A percentile compares a stretch with the other conserved stretches of the same genome.
Conservation (phyloP, 2,888 invertebrate species). For the Mesochorus sp. region DNA sequence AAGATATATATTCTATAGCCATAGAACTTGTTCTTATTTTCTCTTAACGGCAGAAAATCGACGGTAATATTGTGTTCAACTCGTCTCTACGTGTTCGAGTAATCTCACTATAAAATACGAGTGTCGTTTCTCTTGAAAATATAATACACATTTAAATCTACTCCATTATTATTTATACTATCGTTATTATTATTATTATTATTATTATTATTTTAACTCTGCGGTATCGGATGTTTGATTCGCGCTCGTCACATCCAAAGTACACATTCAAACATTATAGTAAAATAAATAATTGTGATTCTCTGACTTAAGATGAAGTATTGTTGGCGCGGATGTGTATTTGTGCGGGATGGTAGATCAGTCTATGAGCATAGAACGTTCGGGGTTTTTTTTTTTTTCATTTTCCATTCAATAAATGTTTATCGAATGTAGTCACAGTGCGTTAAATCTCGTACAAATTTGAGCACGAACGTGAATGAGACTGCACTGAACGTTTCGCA, state of each 20-base stretch:
- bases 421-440: conserved; percentile 10
- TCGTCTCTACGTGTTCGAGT: background rate
- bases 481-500: too few relatives aligned
- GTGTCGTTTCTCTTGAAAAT: conserved; percentile 5
- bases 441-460: too few relatives aligned
- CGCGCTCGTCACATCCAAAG: conserved; percentile 51
- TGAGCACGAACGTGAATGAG: too few relatives aligned
- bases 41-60: conserved; percentile 17
- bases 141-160: conserved; percentile 15
- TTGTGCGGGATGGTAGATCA: conserved; percentile 27
- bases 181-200: too few relatives aligned
- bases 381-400: background rate
- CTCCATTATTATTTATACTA: background rate
- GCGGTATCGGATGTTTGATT: conserved; percentile 58
- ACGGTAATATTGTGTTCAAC: conserved; percentile 1
- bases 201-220: too few relatives aligned
- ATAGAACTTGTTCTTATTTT: background rate
- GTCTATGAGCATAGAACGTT: conserved; percentile 36
- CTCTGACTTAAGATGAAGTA: conserved; percentile 48
- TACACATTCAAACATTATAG: conserved; percentile 42
- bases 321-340: background rate
- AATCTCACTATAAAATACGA: conserved; percentile 18
- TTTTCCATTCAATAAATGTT: too few relatives aligned
- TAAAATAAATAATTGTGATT: conserved; percentile 61
- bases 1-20: too few relatives aligned